These are phyloP conservation scores for Lithophane socia DNA, from an alignment of 2,888 invertebrate species.

Conservation along the genomic window DNA sequence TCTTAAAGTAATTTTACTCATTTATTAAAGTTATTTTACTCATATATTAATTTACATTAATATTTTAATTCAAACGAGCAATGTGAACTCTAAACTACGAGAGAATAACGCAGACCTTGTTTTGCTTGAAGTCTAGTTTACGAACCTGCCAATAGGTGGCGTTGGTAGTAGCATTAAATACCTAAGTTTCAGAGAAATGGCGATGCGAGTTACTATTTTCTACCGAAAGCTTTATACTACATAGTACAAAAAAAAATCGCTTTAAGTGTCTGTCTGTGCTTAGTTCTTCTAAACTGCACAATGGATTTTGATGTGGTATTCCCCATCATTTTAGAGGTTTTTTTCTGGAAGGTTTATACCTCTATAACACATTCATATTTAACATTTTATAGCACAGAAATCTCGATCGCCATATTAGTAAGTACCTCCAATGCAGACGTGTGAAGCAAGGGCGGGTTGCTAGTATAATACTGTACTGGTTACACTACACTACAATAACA, in stretches of 20 bases:
- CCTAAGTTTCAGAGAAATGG: background rate
- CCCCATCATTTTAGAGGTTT: background rate
- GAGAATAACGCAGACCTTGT: background rate
- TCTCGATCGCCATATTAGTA: background rate
- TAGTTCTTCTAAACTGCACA: background rate
- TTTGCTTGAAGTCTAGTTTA: background rate
- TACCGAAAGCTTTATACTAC: background rate
- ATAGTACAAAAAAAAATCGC: background rate
- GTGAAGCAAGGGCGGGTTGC: too few species aligned
- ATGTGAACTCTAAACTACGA: background rate
- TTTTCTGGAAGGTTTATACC: background rate
- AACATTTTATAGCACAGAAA: background rate
- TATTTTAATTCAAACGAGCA: background rate
- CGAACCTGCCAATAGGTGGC: constrained; percentile 12
- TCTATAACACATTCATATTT: too few species aligned
- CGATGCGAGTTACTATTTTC: background rate
- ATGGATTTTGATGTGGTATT: background rate
- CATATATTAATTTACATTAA: too few species aligned
- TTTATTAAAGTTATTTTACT: too few species aligned
- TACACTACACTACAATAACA: too few species aligned
- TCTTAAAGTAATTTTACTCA: background rate
- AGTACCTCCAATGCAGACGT: background rate
- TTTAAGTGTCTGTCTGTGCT: background rate
- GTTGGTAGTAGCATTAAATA: background rate
- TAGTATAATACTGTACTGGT: too few species aligned